A percentile compares a stretch with the other conserved stretches of the same genome.
These are phyloP conservation scores for Apogon talboti DNA, from an alignment of 2,797 vertebrate genomes.

Conservation along the genomic window DNA sequence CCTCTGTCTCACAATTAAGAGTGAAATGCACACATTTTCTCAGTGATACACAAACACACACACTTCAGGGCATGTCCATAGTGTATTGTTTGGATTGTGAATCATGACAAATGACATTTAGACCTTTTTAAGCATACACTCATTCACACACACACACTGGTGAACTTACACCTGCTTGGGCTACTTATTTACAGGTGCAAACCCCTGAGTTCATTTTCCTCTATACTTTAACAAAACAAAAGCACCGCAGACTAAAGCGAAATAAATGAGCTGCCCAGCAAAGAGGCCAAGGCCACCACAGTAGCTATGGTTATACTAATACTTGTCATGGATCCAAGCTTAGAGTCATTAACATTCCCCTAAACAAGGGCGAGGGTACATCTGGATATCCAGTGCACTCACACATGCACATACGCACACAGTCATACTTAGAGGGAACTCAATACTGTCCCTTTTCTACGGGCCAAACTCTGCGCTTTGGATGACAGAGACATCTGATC, in stretches of 20 bases:
- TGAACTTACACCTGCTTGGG: slow-evolving; percentile 17
- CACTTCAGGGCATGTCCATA: slow-evolving; percentile 19
- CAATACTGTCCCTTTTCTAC: slow-evolving; percentile 75
- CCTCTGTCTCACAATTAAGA: slow-evolving; percentile 17
- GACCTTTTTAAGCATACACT: background rate
- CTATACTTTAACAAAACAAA: slow-evolving; percentile 31
- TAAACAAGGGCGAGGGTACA: slow-evolving; percentile 54
- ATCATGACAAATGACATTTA: slow-evolving; percentile 16
- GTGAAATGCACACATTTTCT: background rate
- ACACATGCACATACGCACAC: slow-evolving; percentile 27
- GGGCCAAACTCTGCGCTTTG: slow-evolving; percentile 65
- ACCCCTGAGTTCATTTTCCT: slow-evolving; percentile 16
- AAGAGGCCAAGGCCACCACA: slow-evolving; percentile 20
- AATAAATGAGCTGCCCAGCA: slow-evolving; percentile 24
- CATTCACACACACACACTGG: slow-evolving; percentile 5
- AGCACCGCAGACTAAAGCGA: background rate
- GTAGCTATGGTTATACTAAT: slow-evolving; percentile 38
- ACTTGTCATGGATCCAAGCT: slow-evolving; percentile 57
- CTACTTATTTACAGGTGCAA: slow-evolving; percentile 42
- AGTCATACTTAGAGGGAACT: slow-evolving; percentile 56
- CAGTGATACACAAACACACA: background rate
- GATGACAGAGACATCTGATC: slow-evolving; percentile 76
- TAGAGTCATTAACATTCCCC: slow-evolving; percentile 68
- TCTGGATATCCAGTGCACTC: slow-evolving; percentile 48
- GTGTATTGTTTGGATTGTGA: slow-evolving; percentile 31